Conservation (phyloP, 2,888 invertebrate species). For the Linnaemya tessellans region DNA sequence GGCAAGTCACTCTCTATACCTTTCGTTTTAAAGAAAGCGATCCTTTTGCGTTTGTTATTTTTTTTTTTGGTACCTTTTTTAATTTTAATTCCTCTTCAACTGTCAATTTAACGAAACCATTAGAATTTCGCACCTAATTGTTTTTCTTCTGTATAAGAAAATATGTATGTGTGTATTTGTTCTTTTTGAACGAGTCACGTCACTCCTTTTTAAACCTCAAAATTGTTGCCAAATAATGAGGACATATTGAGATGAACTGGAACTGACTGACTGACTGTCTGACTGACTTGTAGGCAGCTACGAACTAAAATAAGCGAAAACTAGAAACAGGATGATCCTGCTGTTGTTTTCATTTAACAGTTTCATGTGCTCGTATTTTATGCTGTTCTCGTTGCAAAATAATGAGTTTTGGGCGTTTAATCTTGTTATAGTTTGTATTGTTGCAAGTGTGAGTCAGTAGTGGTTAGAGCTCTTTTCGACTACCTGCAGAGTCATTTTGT, state of each 20-base stretch:
- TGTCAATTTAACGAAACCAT: conserved; percentile 65
- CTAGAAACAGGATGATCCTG: conserved; percentile 47
- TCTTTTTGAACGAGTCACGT: conserved; percentile 35
- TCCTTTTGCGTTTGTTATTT: conserved; percentile 3
- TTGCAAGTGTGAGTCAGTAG: conserved; percentile 47
- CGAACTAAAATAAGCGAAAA: not conserved
- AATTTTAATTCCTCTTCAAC: conserved; percentile 40
- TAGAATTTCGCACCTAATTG: conserved; percentile 69
- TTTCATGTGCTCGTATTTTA: conserved; percentile 13
- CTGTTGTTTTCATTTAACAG: conserved; percentile 68
- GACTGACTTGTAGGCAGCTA: not conserved
- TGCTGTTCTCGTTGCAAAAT: conserved; percentile 17
- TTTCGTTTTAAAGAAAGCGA: conserved; percentile 39
- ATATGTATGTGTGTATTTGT: conserved; percentile 17
- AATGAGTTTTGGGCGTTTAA: conserved; percentile 67
- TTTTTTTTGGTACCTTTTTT: conserved; percentile 5
- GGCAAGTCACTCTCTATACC: conserved; percentile 58
- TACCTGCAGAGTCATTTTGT: conserved; percentile 44
- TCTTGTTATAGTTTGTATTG: conserved; percentile 65
- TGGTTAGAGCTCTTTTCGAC: not conserved
- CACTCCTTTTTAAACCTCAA: conserved; percentile 51
- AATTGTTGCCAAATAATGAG: conserved; percentile 40
- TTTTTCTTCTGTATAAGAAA: conserved; percentile 38
- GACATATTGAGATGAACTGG: conserved; percentile 40
- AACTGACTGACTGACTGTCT: not conserved